phyloP scores from a whole-genome alignment of 2,113 vertebrate species.

The Ophthalmolycus amberensis region DNA sequence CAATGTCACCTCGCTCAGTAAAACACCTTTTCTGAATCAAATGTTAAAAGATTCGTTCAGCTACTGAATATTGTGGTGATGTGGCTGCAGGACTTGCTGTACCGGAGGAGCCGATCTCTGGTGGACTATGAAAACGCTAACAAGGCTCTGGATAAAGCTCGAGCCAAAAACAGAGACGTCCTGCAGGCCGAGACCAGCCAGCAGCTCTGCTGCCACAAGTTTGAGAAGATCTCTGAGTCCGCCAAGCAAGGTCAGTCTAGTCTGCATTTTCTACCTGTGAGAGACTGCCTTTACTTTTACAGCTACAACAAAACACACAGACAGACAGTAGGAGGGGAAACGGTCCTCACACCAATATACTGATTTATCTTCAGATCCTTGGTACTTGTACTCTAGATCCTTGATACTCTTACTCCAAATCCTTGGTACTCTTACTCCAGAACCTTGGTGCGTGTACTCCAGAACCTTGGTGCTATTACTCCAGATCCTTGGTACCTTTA shows the following conservation, averaged over 20 bases:
- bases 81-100: constrained; percentile 91
- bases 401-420: too few species aligned
- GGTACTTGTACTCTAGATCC: too few species aligned
- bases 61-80: neutral
- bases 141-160: constrained; percentile 97
- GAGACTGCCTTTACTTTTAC: neutral
- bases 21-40: too few species aligned
- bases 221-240: constrained; percentile 98
- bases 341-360: too few species aligned
- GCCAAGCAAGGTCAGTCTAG: constrained; percentile 93
- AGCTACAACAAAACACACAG: neutral
- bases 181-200: constrained; percentile 97
- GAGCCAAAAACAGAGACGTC: constrained; percentile 97
- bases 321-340: too few species aligned
- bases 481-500: too few species aligned
- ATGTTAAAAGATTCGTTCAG: too few species aligned
- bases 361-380: too few species aligned
- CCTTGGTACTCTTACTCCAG: too few species aligned
- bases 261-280: neutral
- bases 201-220: constrained; percentile 98
- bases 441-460: too few species aligned
- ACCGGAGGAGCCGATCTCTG: constrained; percentile 94
- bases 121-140: constrained; percentile 99
- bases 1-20: too few species aligned
- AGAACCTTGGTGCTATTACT: too few species aligned